These are phyloP conservation scores for Phrynocephalus versicolor DNA, from an alignment of 2,113 vertebrate species.

Conservation along the genomic window DNA sequence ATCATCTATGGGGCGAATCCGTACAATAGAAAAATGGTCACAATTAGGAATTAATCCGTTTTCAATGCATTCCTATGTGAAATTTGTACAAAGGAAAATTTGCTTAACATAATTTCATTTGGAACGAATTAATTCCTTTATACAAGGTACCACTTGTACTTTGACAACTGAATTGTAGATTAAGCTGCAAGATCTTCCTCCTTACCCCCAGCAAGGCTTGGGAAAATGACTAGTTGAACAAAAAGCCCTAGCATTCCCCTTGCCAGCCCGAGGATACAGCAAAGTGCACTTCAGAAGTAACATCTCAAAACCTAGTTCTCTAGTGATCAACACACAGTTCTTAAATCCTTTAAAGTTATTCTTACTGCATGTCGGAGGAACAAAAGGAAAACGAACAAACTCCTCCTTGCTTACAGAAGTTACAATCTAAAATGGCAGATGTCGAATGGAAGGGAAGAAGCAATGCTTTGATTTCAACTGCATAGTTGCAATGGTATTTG, in stretches of 20 bases:
- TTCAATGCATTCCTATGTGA: too few relatives aligned
- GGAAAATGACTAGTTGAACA: neutral
- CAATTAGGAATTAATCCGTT: too few relatives aligned
- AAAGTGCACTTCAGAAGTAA: neutral
- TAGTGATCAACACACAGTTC: neutral
- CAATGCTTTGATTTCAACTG: slow-evolving; percentile 20
- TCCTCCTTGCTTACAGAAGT: neutral
- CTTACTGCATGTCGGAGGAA: neutral
- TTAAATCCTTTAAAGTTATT: neutral
- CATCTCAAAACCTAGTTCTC: neutral
- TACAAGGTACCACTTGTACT: too few relatives aligned
- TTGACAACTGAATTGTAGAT: neutral
- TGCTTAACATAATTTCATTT: too few relatives aligned
- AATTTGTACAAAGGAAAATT: too few relatives aligned
- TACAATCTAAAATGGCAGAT: neutral
- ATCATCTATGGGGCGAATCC: too few relatives aligned
- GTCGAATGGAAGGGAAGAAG: neutral
- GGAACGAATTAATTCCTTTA: too few relatives aligned
- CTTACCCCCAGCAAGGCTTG: neutral
- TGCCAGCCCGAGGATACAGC: neutral
- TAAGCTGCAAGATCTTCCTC: neutral
- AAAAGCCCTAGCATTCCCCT: neutral
- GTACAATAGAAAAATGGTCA: too few relatives aligned
- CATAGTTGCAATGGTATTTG: slow-evolving; percentile 39
- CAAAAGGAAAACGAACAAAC: neutral